A percentile compares a stretch with the other conserved stretches of the same genome.
phyloP scores from a whole-genome alignment of 2,888 invertebrate species.

The Sepiola atlantica region DNA sequence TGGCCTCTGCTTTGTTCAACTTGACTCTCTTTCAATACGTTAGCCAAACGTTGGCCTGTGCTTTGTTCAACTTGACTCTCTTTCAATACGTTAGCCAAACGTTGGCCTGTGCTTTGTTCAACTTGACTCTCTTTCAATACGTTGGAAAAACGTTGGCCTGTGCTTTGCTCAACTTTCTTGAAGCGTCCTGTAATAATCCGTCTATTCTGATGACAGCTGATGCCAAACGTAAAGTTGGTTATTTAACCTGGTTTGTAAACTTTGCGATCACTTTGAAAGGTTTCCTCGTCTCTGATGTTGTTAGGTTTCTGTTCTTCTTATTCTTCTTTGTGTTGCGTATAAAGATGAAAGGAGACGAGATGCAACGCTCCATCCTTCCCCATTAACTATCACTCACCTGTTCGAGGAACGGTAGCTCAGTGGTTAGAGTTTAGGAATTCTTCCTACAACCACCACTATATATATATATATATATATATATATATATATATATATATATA shows the following conservation, averaged over 20 bases:
- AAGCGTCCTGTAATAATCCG: neutral
- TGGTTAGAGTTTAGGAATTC: neutral
- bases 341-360: neutral
- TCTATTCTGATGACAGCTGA: neutral
- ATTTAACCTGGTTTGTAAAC: neutral
- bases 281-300: neutral
- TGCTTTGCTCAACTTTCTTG: neutral
- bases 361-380: neutral
- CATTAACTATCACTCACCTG: neutral
- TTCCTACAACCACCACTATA: too few relatives aligned
- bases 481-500: constrained; percentile 38
- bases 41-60: too few relatives aligned
- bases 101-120: too few relatives aligned
- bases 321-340: neutral
- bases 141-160: too few relatives aligned
- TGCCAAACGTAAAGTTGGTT: neutral
- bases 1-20: too few relatives aligned
- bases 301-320: neutral
- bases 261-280: neutral
- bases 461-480: constrained; percentile 6
- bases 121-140: too few relatives aligned
- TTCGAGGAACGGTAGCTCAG: neutral
- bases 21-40: too few relatives aligned
- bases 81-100: too few relatives aligned
- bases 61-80: too few relatives aligned